Conservation (phyloP, 1,140 invertebrate genomes). For the Hetaerina americana region DNA sequence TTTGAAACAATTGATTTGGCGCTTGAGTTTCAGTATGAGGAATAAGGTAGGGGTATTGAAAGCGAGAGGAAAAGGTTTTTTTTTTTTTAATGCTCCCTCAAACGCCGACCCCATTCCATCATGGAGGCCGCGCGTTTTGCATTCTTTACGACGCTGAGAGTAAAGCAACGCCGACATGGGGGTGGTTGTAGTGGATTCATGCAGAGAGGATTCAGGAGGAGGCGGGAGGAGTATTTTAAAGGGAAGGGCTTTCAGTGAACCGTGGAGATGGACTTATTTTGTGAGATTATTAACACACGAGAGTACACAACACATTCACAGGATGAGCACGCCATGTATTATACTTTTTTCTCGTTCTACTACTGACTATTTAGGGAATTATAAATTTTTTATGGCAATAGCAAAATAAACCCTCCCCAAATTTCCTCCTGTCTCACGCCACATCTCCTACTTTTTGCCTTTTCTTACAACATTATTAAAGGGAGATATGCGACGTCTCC, state of each 20-base stretch:
- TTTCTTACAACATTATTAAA: no score
- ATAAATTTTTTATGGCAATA: neutral
- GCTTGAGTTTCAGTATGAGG: neutral
- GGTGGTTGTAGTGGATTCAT: no score
- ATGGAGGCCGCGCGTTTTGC: neutral
- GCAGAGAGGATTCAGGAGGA: neutral
- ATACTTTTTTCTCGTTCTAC: neutral
- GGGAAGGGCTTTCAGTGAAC: neutral
- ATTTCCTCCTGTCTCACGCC: neutral
- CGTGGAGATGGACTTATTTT: neutral
- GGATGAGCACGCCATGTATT: neutral
- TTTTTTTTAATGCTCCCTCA: neutral
- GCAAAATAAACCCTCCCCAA: neutral
- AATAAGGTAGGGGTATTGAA: no score
- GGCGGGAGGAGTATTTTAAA: neutral
- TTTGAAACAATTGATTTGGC: neutral
- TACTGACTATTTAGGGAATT: neutral
- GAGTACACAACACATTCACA: neutral
- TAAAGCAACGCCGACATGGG: neutral
- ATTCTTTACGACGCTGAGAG: neutral
- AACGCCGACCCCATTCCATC: neutral
- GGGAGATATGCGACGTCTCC: no score
- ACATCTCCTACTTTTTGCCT: no score
- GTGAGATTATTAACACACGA: neutral
- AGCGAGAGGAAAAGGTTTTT: neutral